Conservation (phyloP, 2,113 vertebrate species). For the Phocoena sinus region DNA sequence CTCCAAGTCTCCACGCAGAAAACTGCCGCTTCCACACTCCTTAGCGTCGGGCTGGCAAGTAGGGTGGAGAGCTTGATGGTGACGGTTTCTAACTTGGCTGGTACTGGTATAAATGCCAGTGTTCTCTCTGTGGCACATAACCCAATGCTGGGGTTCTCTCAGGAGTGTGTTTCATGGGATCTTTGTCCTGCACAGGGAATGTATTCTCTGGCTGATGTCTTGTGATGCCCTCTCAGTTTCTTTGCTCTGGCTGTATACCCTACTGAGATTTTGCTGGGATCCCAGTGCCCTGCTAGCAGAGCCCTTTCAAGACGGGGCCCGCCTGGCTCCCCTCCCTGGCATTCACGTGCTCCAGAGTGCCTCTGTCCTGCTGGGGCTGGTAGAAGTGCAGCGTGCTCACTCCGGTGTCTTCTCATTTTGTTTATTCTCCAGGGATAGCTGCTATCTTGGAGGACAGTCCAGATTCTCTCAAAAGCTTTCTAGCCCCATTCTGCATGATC, state of each 20-base stretch:
- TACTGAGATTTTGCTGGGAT: neutral
- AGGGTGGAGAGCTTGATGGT: neutral
- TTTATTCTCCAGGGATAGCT: neutral
- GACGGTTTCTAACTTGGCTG: neutral
- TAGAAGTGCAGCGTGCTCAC: neutral
- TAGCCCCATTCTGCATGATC: neutral
- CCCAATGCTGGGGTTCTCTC: neutral
- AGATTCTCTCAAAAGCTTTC: neutral
- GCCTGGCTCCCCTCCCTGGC: neutral
- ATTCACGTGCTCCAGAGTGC: neutral
- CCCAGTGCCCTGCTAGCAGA: neutral
- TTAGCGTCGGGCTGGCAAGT: neutral
- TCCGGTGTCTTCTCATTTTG: neutral
- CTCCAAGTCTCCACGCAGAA: neutral
- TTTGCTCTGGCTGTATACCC: neutral
- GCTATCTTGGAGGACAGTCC: neutral
- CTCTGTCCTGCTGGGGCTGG: neutral
- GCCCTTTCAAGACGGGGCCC: neutral
- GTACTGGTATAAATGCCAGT: neutral
- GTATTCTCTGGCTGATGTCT: neutral
- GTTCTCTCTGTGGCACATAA: neutral
- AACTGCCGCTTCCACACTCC: neutral
- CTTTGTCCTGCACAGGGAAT: neutral
- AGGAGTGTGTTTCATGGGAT: neutral
- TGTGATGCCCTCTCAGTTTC: neutral